phyloP scores from a whole-genome alignment of 2,113 vertebrate species.

The Mustelus asterias region DNA sequence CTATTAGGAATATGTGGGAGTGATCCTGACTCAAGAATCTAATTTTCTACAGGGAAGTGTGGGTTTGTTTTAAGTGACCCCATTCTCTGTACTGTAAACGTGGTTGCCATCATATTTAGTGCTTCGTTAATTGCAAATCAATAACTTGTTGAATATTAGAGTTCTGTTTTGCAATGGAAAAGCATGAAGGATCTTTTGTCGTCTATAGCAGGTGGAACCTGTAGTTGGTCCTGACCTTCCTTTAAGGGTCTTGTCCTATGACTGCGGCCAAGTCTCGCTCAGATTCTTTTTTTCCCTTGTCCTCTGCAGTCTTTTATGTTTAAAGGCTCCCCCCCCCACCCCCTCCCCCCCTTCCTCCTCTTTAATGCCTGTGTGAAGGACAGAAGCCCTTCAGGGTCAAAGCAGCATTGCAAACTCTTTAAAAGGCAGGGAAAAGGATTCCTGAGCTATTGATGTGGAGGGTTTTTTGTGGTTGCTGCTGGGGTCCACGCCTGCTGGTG shows the following conservation, averaged over 20 bases:
- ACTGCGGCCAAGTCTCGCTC: conserved; percentile 47
- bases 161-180: not conserved
- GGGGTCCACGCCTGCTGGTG: conserved; percentile 23
- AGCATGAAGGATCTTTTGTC: conserved; percentile 4
- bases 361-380: conserved; percentile 30
- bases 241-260: conserved; percentile 46
- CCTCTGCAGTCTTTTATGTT: conserved; percentile 24
- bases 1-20: not conserved
- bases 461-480: conserved; percentile 25
- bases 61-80: not conserved
- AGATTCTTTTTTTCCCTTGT: conserved; percentile 14
- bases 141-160: conserved; percentile 18
- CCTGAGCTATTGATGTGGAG: conserved; percentile 26
- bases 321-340: conserved; percentile 4
- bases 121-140: not conserved
- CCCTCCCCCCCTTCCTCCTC: conserved; percentile 10
- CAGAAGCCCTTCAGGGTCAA: conserved; percentile 30
- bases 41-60: not conserved
- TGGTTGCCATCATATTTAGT: not conserved
- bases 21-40: not conserved
- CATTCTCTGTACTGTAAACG: not conserved
- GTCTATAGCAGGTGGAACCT: conserved; percentile 46
- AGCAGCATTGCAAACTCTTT: not conserved
- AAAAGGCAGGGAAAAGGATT: conserved; percentile 14
- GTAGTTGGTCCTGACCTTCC: conserved; percentile 50